A percentile compares a stretch with the other conserved stretches of the same genome.
These are phyloP conservation scores for Chlorocebus sabaeus DNA, from an alignment of 2,113 vertebrate genomes.

Conservation along the genomic window DNA sequence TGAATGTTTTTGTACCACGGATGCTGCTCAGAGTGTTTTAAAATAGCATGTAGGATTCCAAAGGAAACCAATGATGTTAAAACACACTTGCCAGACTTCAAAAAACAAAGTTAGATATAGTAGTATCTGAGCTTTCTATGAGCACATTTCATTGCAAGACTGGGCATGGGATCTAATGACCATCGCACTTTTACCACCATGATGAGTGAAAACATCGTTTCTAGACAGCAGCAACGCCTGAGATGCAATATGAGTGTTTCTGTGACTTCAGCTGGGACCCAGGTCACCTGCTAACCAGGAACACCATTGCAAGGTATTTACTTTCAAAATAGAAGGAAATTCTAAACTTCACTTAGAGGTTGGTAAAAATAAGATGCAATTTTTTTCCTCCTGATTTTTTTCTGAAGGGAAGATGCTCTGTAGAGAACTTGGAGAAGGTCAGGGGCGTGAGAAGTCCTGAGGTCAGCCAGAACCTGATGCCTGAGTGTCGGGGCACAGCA, in stretches of 20 bases:
- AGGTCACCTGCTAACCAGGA: not conserved
- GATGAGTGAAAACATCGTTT: rapidly evolving
- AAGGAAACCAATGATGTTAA: not conserved
- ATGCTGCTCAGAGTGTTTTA: not conserved
- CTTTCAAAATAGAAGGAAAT: not conserved
- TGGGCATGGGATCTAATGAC: rapidly evolving
- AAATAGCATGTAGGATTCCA: not conserved
- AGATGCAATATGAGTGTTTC: rapidly evolving
- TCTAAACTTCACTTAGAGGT: not conserved
- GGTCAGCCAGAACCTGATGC: not conserved
- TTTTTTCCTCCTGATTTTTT: not conserved
- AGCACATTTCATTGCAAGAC: rapidly evolving
- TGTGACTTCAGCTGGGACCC: rapidly evolving
- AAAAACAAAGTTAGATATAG: rapidly evolving
- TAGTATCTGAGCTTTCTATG: rapidly evolving
- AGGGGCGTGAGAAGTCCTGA: not conserved
- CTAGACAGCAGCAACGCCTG: rapidly evolving
- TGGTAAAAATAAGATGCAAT: not conserved
- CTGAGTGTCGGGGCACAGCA: not conserved
- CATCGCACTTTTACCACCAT: rapidly evolving
- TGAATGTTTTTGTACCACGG: rapidly evolving
- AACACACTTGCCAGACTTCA: not conserved
- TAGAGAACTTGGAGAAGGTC: not conserved
- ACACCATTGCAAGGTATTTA: rapidly evolving
- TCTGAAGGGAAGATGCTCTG: not conserved